Base-by-base conservation (phyloP, 64 coral and sea anemone genomes). In the Pocillopora verrucosa region DNA sequence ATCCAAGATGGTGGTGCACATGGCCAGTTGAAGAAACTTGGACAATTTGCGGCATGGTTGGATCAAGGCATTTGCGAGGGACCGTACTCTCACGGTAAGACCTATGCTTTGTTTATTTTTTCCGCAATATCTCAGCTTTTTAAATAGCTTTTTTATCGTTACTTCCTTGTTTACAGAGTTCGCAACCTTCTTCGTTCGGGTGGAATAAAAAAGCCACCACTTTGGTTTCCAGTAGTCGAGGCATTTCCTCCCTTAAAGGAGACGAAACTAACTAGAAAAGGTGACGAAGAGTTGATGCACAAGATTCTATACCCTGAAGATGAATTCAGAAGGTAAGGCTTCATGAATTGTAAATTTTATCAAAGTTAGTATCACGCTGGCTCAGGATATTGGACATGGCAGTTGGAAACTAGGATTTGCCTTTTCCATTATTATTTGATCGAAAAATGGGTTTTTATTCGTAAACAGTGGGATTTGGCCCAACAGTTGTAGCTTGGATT, bases 271-370 rank as follows among this genome's bases (percentile, higher is more conserved):
- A 96, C 92, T 74, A 87, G 94, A 89, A 92, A 84, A 63, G 79
- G 90, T 3, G 94, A 96, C 20, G 90, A 87, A 26, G 94, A 87
- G 59, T 76, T 90, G 65, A 88, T 88, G 51, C 86, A 45, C 36
- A 96, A 96, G 75, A 88, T 96, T 60, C 69, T 58, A 56, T 96
- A 96, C 85, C 94, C 94, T 20, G 90, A 96, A 70, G 94, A 96
- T 86, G 64, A 80, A 58, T 90, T 96, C 65, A 80, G 94, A 92
- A 96, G 88, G 94, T 96, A 92, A 89, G 89, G 26, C n/a, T 59
- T 87, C 57, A 51, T 3, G 41, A 51, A 51, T 51, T 51, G 41
- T 51, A 51, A 51, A 51, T 51, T 45, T 51, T 51, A 51, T 51
- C 41, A 51, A 51, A 3, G 7, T 51, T 7, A 51, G 3, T 51